Evolutionary conservation across 2,113 vertebrate species (phyloP).

Genomic region (Larimichthys polyactis): DNA sequence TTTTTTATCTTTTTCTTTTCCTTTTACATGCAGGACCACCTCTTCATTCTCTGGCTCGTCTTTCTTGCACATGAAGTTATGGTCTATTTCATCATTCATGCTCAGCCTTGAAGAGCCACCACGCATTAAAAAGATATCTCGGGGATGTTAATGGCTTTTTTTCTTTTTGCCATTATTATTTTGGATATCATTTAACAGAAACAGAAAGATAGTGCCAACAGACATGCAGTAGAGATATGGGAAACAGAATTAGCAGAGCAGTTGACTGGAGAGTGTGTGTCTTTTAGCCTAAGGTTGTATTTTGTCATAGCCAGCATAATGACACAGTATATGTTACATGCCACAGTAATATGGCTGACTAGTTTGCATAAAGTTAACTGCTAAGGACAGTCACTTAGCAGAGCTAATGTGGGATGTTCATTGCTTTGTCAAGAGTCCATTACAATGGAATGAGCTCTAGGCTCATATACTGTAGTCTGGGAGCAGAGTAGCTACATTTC

Average conservation of each 20-base stretch:
- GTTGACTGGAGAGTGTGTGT: background rate
- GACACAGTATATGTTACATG: background rate
- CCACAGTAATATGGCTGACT: conserved; percentile 2
- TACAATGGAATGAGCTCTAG: conserved; percentile 13
- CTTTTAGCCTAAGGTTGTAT: background rate
- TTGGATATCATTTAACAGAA: background rate
- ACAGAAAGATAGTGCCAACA: background rate
- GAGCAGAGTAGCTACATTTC: conserved; percentile 12
- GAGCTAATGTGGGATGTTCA: background rate
- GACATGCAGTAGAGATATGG: background rate
- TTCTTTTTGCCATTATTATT: background rate
- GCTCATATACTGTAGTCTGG: background rate
- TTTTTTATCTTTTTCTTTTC: conserved; percentile 26
- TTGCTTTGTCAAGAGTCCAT: conserved; percentile 3
- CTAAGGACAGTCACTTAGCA: background rate
- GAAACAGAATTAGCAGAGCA: background rate
- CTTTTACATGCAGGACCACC: conserved; percentile 34
- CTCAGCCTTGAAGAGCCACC: conserved; percentile 9
- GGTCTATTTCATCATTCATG: conserved; percentile 11
- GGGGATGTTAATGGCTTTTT: conserved; percentile 1
- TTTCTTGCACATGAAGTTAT: conserved; percentile 17
- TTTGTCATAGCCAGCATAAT: background rate
- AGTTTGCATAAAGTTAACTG: background rate
- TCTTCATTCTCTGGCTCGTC: conserved; percentile 31
- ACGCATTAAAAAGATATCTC: background rate